Evolutionary conservation across 2,888 invertebrate genomes (phyloP).

Genomic region (Ophonus ardosiacus): DNA sequence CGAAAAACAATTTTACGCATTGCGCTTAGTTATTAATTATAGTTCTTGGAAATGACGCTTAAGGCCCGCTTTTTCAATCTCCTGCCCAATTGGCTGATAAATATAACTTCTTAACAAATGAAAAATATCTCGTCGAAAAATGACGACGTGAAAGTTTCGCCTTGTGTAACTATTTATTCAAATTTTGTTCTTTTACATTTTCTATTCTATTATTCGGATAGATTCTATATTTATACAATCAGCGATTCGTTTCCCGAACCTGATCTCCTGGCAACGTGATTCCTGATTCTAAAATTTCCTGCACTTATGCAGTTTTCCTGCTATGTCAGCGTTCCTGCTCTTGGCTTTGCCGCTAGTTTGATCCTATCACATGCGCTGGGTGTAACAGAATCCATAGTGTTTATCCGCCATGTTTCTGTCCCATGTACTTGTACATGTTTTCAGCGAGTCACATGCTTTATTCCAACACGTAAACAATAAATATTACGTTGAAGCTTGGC

Average conservation of each 20-base stretch:
- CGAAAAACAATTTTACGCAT: too few species aligned
- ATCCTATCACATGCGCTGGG: conserved; percentile 7
- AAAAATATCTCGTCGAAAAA: too few species aligned
- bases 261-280: neutral
- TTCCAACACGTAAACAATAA: conserved; percentile 34
- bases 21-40: too few species aligned
- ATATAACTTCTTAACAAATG: too few species aligned
- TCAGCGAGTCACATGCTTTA: conserved; percentile 11
- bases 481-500: conserved; percentile 21
- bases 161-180: neutral
- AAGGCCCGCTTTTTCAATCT: too few species aligned
- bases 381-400: neutral
- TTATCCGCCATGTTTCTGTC: neutral
- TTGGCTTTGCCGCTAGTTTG: neutral
- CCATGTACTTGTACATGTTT: neutral
- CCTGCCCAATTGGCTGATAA: too few species aligned
- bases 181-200: neutral
- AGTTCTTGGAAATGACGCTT: too few species aligned
- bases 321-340: neutral
- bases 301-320: neutral
- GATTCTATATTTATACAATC: neutral
- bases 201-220: neutral
- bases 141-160: too few species aligned
- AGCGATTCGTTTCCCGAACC: neutral
- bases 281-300: neutral